Conservation (phyloP, 2,797 vertebrate genomes). For the Silurus lanzhouensis region DNA sequence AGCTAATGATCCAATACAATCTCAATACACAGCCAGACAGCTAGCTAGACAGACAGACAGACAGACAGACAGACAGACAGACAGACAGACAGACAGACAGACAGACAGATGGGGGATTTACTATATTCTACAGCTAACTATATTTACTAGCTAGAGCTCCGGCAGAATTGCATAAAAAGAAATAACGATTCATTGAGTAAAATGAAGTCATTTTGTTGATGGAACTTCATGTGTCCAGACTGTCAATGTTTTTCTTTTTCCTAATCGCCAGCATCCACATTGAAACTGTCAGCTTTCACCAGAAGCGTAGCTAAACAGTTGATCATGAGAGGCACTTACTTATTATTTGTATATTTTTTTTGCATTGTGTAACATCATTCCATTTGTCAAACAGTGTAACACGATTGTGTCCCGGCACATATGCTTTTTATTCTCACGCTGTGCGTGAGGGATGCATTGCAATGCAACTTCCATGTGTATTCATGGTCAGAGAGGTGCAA, state of each 20-base stretch:
- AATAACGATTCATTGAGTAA: neutral
- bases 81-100: neutral
- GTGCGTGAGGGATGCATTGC: slow-evolving; percentile 15
- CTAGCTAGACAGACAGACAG: too few species aligned
- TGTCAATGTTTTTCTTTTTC: neutral
- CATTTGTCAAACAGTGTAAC: slow-evolving; percentile 12
- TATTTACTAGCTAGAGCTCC: neutral
- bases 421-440: slow-evolving; percentile 14
- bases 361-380: neutral
- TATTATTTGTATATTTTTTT: neutral
- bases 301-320: neutral
- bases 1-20: neutral
- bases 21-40: neutral
- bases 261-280: neutral
- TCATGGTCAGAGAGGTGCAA: slow-evolving; percentile 8
- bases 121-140: neutral
- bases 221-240: neutral
- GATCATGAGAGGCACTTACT: neutral
- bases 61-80: too few species aligned
- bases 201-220: neutral
- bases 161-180: neutral
- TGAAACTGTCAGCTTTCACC: neutral
- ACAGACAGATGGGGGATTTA: neutral
- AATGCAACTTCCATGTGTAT: slow-evolving; percentile 6
- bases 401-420: slow-evolving; percentile 23